Conservation (phyloP, 2,113 vertebrate species). For the Willisornis vidua region DNA sequence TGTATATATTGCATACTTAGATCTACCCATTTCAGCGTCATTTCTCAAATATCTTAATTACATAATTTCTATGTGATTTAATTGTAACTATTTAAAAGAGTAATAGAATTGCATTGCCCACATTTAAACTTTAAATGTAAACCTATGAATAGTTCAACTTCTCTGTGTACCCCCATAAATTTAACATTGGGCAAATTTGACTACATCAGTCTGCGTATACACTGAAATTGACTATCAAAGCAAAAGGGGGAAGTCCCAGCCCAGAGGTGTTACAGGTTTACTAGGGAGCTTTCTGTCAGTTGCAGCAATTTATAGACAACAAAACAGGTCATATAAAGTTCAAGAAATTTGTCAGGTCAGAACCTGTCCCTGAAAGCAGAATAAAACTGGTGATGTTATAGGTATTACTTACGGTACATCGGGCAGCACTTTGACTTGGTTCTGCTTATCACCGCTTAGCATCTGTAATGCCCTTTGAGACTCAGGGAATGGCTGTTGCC, state of each 20-base stretch:
- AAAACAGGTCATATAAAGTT: conserved; percentile 71
- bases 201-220: neutral
- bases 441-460: conserved; percentile 77
- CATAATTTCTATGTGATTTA: neutral
- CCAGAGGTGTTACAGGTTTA: conserved; percentile 37
- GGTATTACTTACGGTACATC: conserved; percentile 83
- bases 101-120: neutral
- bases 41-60: neutral
- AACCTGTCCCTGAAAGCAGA: conserved; percentile 69
- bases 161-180: neutral
- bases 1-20: neutral
- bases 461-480: conserved; percentile 75
- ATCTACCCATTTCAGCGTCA: neutral
- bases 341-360: conserved; percentile 72
- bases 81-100: neutral
- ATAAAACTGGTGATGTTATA: conserved; percentile 64
- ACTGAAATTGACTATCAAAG: neutral
- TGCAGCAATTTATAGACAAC: conserved; percentile 65
- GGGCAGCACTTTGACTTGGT: conserved; percentile 71
- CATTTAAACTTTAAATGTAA: neutral
- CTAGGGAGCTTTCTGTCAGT: conserved; percentile 57
- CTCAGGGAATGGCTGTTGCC: conserved; percentile 59
- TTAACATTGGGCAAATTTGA: conserved; percentile 1
- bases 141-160: conserved; percentile 13
- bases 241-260: neutral